Evolutionary conservation across 1,140 invertebrate species (phyloP), one percentile per base, ranked within the genome.

Genomic region (Drosophila burlai): DNA sequence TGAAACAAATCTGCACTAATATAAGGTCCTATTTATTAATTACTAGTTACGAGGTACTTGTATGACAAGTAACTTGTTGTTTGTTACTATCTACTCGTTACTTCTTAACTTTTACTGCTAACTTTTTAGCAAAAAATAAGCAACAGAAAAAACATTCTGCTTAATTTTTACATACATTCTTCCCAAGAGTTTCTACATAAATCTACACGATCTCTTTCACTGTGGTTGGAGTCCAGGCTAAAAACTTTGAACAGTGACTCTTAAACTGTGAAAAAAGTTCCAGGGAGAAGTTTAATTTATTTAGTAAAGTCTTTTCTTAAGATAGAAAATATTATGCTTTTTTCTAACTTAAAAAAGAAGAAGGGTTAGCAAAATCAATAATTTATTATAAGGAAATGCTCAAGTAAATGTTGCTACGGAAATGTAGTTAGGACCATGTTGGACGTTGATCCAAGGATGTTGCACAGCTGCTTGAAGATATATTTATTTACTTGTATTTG

Each of bases 201-300:
- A 52, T 1, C 6, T 18, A 38, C 10, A 29, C 15, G 15, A 50
- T 50, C 18, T 40, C 13, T 10, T 21, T 1, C 9, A 0, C 3
- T 15, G 18, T 31, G 67, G 47, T 69, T 21, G 21, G 0, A 18
- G 49, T 64, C 59, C 13, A 13, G 0, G 24, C 42, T 63, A 15
- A 63, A 38, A 38, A 5, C 5, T 1, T 29, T 45, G 0, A 2
- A 21, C 18, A 62, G 11, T 73, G 21, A 4, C 46, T 72, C 0
- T 21, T 5, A 42, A 75, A 75, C 68, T 75, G 55, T 36, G 0
- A n/a, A 1, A 29, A 46, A 38, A 21, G 4, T 29, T 43, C 0
- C 6, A 1, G 10, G 34, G 31, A 34, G 6, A 43, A 59, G 4
- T 43, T 21, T 2, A 34, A 15, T 36, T 15, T n/a, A 26, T 29